Percentiles rank a stretch among this genome's conserved stretches.
phyloP scores from a whole-genome alignment of 2,797 vertebrate genomes.

The Manis crassicaudata region DNA sequence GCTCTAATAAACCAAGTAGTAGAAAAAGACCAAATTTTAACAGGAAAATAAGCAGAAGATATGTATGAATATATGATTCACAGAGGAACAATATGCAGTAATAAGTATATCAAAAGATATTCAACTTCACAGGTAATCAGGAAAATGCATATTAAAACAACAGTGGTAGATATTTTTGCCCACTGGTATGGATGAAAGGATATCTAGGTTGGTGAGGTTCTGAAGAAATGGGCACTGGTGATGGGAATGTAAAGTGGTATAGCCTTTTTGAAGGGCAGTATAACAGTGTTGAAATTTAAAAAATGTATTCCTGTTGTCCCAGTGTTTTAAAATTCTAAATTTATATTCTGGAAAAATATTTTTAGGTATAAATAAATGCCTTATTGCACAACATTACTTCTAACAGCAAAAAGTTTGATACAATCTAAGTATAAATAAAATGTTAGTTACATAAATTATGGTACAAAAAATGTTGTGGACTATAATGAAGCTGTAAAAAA shows the following conservation, averaged over 20 bases:
- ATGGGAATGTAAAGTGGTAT: background rate
- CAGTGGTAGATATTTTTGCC: background rate
- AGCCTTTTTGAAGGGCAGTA: background rate
- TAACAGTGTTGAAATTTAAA: background rate
- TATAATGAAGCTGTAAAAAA: background rate
- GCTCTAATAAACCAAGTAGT: background rate
- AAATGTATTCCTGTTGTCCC: background rate
- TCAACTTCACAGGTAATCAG: background rate
- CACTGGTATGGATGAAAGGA: background rate
- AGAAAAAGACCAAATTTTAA: background rate
- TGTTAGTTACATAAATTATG: background rate
- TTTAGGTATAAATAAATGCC: background rate
- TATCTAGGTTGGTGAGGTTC: background rate
- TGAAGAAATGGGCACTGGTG: background rate
- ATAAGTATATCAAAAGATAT: background rate
- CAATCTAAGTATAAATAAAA: background rate
- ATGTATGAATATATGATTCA: background rate
- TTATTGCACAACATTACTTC: background rate
- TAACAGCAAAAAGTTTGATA: background rate
- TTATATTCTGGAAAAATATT: conserved; percentile 36
- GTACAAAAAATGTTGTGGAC: conserved; percentile 8
- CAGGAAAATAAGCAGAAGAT: background rate
- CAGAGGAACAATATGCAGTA: background rate
- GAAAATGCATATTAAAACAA: background rate
- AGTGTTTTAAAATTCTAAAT: conserved; percentile 2